A percentile compares a stretch with the other conserved stretches of the same genome.
Conservation (phyloP, 2,888 invertebrate species). For the Machimus rusticus region DNA sequence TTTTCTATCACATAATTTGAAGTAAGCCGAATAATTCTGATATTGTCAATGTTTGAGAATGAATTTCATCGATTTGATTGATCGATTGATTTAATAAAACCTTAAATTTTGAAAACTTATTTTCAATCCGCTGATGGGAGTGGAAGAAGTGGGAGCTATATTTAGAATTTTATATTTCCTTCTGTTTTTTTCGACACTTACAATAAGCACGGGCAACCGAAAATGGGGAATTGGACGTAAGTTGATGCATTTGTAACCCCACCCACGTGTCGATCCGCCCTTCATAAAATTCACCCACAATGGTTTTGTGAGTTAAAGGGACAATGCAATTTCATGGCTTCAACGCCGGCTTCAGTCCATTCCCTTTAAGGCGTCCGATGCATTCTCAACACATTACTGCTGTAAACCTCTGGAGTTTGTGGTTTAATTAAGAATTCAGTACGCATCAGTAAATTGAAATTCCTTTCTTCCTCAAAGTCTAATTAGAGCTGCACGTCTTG, state of each 20-base stretch:
- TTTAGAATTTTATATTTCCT: neutral
- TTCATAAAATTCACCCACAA: neutral
- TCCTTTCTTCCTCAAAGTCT: constrained; percentile 5
- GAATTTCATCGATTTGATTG: no score
- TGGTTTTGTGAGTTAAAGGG: neutral
- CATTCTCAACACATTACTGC: neutral
- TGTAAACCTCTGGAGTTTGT: neutral
- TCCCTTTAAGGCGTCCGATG: neutral
- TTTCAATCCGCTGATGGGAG: no score
- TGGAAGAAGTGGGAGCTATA: no score
- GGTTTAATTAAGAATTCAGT: constrained; percentile 39
- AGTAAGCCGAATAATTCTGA: no score
- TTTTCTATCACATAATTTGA: no score
- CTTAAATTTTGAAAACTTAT: no score
- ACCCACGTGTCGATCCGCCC: neutral
- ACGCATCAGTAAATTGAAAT: neutral
- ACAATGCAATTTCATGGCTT: neutral
- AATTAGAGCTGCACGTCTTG: constrained; percentile 45
- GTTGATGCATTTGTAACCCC: neutral
- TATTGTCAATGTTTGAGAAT: no score
- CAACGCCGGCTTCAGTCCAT: neutral
- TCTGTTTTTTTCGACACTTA: neutral
- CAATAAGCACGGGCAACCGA: neutral
- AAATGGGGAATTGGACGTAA: neutral
- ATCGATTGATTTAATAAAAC: no score